Base-by-base conservation (phyloP, 2,888 invertebrate species). In the Pecten maximus region DNA sequence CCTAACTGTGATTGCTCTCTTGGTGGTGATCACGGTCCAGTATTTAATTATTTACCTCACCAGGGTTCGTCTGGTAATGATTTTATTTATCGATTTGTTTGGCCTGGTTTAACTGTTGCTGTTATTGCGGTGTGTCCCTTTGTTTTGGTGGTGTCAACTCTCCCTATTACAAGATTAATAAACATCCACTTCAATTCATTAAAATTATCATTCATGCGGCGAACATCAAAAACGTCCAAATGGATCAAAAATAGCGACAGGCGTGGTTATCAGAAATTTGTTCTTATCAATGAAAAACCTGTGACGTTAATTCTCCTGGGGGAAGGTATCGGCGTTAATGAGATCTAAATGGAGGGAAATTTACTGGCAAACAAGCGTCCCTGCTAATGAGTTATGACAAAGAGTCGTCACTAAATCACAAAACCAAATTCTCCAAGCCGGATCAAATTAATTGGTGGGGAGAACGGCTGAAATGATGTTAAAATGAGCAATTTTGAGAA, bases 341-440 rank as follows among this genome's bases (percentile, higher is more conserved):
- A 74, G 74, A 74, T 35, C 35, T 74, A 74, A 74, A 74, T 35
- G 74, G 74, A 74, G 35, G 74, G 74, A 74, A 35, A 74, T 28
- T 74, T 74, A 74, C 35, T 74, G 74, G 35, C 74, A 74, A 74
- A 74, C 74, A 74, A 74, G 28, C 74, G 74, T 74, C 74, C 16
- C 35, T 35, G 74, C 74, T 74, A 74, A 74, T 74, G 74, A 74
- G 74, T 28, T 74, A 74, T 74, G 74, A 74, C 74, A 74, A 74
- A 74, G 35, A 74, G 74, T 74, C 74, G 74, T 74, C 74, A 74
- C 74, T 74, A 74, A 74, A 74, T 74, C 74, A 74, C 74, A 74
- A 35, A 74, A 74, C 74, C 74, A 74, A 74, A 74, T 12, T 74
- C 35, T 35, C 35, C 35, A 35, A 28, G 28, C 28, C 74, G 74